Evolutionary conservation across 2,888 invertebrate species (phyloP).

Genomic region (Lepidocyrtoides sp.): DNA sequence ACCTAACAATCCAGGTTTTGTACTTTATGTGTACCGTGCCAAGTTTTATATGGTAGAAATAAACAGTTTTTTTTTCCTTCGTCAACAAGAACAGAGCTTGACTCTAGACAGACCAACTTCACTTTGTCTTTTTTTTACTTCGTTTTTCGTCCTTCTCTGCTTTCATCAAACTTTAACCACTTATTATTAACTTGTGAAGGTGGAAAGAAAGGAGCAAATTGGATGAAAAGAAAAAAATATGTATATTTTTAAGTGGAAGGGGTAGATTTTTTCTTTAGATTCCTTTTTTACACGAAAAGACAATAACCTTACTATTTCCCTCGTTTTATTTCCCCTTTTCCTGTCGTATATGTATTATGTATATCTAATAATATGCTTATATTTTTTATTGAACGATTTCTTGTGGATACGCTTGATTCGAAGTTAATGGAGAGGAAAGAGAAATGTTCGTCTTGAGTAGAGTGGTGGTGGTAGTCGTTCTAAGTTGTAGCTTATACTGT

Average conservation of each 20-base stretch:
- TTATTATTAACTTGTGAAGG: constrained; percentile 52
- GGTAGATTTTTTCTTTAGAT: constrained; percentile 36
- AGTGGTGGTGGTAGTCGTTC: neutral
- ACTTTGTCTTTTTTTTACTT: neutral
- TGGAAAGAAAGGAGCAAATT: constrained; percentile 42
- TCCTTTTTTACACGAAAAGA: constrained; percentile 48
- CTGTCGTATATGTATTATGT: neutral
- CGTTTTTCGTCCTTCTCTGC: constrained; percentile 9
- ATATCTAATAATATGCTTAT: neutral
- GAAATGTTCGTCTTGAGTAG: constrained; percentile 20
- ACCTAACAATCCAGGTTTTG: neutral
- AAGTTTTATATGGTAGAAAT: neutral
- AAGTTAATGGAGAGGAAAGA: constrained; percentile 57
- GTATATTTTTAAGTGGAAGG: constrained; percentile 14
- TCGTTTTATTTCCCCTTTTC: neutral
- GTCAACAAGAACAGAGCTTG: neutral
- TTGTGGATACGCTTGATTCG: constrained; percentile 46
- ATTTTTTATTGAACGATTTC: constrained; percentile 49
- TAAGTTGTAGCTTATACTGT: constrained; percentile 25
- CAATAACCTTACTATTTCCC: constrained; percentile 17
- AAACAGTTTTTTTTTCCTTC: neutral
- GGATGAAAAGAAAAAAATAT: constrained; percentile 31
- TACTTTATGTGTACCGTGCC: neutral
- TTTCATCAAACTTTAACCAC: constrained; percentile 52
- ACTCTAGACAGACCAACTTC: neutral